Conservation (phyloP, 2,888 invertebrate species). For the Orgyia antiqua region DNA sequence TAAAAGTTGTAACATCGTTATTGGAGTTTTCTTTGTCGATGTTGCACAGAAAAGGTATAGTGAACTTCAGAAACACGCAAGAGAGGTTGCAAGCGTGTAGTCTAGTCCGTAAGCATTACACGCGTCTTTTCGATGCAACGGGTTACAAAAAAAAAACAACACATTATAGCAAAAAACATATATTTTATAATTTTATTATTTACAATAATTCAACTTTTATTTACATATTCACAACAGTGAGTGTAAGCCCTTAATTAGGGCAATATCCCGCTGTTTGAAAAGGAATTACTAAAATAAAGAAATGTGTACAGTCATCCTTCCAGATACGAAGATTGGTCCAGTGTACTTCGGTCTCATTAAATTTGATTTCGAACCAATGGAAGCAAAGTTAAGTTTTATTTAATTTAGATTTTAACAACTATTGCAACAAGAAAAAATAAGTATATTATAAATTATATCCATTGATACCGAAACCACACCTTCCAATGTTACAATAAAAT, state of each 20-base stretch:
- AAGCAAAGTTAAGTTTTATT: slow-evolving; percentile 9
- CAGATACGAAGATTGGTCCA: slow-evolving; percentile 11
- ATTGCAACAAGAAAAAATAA: slow-evolving; percentile 32
- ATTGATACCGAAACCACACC: slow-evolving; percentile 31
- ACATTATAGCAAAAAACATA: slow-evolving; percentile 73
- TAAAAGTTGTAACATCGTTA: too few relatives aligned
- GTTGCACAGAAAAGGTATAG: not conserved
- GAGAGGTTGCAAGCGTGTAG: too few relatives aligned
- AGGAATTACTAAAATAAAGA: slow-evolving; percentile 51
- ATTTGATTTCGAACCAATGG: not conserved
- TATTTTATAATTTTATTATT: slow-evolving; percentile 74
- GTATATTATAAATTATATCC: too few relatives aligned
- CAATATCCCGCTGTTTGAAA: slow-evolving; percentile 61
- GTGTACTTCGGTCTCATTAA: not conserved
- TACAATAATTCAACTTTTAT: slow-evolving; percentile 78
- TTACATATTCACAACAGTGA: slow-evolving; percentile 77
- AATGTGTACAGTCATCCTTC: slow-evolving; percentile 35
- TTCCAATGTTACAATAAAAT: slow-evolving; percentile 52
- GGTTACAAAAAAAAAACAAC: slow-evolving; percentile 32
- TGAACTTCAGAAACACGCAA: too few relatives aligned
- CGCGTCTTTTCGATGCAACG: too few relatives aligned
- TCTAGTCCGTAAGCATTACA: too few relatives aligned
- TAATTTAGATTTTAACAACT: slow-evolving; percentile 40
- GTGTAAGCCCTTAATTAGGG: slow-evolving; percentile 56
- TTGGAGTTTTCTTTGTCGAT: too few relatives aligned